These are phyloP conservation scores for Dermatemys mawii DNA, from an alignment of 2,113 vertebrate species.

Conservation along the genomic window DNA sequence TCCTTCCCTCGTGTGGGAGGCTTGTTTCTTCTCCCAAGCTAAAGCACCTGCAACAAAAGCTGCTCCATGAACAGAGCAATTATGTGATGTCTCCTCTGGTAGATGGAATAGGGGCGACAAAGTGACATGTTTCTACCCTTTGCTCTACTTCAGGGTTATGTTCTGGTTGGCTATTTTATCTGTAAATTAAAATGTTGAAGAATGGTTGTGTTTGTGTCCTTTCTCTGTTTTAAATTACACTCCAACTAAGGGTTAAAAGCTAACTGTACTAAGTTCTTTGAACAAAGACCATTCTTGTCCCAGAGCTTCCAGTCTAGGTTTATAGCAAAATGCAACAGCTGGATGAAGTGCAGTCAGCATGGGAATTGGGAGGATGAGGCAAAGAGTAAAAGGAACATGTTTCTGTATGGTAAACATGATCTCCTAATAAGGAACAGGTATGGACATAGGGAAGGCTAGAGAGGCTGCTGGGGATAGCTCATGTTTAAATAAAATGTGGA, in stretches of 20 bases:
- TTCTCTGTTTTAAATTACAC: background rate
- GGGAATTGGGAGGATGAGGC: constrained; percentile 42
- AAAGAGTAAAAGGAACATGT: constrained; percentile 38
- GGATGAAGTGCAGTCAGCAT: constrained; percentile 45
- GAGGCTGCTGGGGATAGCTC: background rate
- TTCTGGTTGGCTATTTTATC: background rate
- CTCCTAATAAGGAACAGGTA: constrained; percentile 63
- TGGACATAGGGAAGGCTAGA: constrained; percentile 31
- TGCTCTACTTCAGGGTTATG: background rate
- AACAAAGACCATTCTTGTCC: constrained; percentile 37
- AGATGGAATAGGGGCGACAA: too few species aligned
- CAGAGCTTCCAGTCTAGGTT: constrained; percentile 18
- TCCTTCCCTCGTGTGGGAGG: background rate
- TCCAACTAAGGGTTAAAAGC: background rate
- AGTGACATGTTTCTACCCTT: background rate
- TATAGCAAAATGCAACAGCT: constrained; percentile 48
- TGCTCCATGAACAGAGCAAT: background rate
- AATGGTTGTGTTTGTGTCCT: too few species aligned
- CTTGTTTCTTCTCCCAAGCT: background rate
- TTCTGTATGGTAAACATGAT: constrained; percentile 66
- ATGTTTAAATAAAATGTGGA: background rate
- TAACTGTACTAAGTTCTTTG: background rate
- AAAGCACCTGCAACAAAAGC: background rate
- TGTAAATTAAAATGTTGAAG: background rate
- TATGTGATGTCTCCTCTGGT: background rate